These are phyloP conservation scores for Rousettus leschenaultii DNA, from an alignment of 2,113 vertebrate species.

Conservation along the genomic window DNA sequence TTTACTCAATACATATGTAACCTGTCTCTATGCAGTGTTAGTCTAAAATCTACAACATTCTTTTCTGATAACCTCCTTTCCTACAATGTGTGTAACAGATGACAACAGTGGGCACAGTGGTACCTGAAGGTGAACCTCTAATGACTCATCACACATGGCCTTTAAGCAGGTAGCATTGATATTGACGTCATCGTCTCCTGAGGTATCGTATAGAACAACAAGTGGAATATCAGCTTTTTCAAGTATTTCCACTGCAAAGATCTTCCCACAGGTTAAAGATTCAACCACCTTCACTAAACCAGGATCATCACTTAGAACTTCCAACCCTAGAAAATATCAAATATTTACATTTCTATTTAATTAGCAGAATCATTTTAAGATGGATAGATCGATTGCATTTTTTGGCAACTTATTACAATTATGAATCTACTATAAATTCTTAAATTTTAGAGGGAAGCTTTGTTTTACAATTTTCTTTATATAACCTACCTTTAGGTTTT, in stretches of 20 bases:
- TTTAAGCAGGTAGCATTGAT: constrained; percentile 90
- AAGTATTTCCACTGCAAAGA: constrained; percentile 92
- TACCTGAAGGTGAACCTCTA: constrained; percentile 91
- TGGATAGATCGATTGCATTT: background rate
- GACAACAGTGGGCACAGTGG: background rate
- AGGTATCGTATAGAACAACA: constrained; percentile 94
- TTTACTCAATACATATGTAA: background rate
- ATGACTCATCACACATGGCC: constrained; percentile 86
- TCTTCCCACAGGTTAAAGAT: constrained; percentile 87
- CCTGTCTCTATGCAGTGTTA: background rate
- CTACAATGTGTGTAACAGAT: background rate
- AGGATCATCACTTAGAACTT: constrained; percentile 87
- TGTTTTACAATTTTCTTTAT: constrained; percentile 11
- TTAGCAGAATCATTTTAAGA: background rate
- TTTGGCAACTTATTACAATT: background rate
- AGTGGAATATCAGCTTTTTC: constrained; percentile 85
- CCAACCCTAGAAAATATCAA: constrained; percentile 86
- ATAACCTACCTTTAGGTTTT: background rate
- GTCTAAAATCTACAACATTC: background rate
- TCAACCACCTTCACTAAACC: constrained; percentile 87
- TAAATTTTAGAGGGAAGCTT: constrained; percentile 31
- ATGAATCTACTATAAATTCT: background rate
- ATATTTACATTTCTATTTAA: constrained; percentile 30
- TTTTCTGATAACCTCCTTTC: background rate
- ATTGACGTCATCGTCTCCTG: constrained; percentile 92